Base-by-base conservation (phyloP, 1,140 invertebrate genomes). In the Chrysomallon squamiferum region DNA sequence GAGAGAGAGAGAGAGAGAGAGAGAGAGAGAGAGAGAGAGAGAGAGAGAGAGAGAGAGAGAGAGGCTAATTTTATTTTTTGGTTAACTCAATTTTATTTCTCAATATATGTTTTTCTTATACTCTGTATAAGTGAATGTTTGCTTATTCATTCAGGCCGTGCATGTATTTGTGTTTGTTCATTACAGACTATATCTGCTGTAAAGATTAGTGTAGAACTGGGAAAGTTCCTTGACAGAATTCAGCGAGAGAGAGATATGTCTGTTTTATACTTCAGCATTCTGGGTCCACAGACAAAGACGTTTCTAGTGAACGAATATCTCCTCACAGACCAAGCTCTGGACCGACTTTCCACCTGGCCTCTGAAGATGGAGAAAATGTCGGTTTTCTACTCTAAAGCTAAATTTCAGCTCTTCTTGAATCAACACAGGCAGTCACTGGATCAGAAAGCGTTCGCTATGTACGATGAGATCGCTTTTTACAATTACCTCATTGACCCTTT, bases 181-280 rank as follows among this genome's bases (percentile, higher is more conserved):
- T 35, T 62, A 15, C 52, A 67, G 65, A 67, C 65, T 11, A 59
- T 62, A 30, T 67, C 61, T 56, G 65, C 65, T 22, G 65, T 67
- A 9, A 52, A 67, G 52, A 58, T 67, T 29, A 67, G 65, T 50
- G 73, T 73, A 2, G 74, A 78, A 65, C 30, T 76, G 11, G 78
- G 78, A 27, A 63, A 72, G 65, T 59, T 80, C 25, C 67, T 80
- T 25, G 73, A 80, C 52, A 45, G 68, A 30, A 66, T 80, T 20
- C 78, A 80, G 54, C 59, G 72, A 20, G 78, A 80, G 45, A 60
- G 76, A 22, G 78, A 75, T 38, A 78, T 78, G 78, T 79, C 72
- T n/a, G 74, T 77, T 11, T 45, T 80, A 18, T 75, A 80, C 49
- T 69, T 78, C 1, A 78, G 74, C 49, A 76, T 67, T 59, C 62